Evolutionary conservation across 2,888 invertebrate genomes (phyloP).

Genomic region (Platypus cylindrus): DNA sequence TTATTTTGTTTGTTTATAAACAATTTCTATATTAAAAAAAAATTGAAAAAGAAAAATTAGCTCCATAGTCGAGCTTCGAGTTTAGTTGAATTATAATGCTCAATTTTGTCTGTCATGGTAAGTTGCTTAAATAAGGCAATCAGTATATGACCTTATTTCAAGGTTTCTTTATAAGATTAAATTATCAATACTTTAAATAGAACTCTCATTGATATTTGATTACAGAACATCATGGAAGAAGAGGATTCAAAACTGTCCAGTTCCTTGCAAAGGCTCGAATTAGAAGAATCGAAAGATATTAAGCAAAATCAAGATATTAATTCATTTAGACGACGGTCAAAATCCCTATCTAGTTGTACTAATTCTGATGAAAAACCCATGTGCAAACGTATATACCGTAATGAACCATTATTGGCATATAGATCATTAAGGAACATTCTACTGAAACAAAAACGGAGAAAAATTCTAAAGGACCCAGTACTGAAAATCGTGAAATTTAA

Average conservation of each 20-base stretch:
- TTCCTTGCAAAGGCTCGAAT: slow-evolving; percentile 31
- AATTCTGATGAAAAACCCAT: slow-evolving; percentile 2
- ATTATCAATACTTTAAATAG: slow-evolving; percentile 3
- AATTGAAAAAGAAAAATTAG: slow-evolving; percentile 4
- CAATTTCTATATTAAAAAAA: slow-evolving; percentile 4
- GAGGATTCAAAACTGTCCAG: slow-evolving; percentile 30
- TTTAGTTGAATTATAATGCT: slow-evolving; percentile 9
- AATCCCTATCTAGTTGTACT: slow-evolving; percentile 32
- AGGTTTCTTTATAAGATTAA: too few relatives aligned
- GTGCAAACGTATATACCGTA: too few relatives aligned
- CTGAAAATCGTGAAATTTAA: slow-evolving; percentile 38
- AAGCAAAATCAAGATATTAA: slow-evolving; percentile 18
- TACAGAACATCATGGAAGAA: slow-evolving; percentile 30
- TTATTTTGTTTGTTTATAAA: slow-evolving; percentile 13
- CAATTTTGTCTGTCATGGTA: slow-evolving; percentile 10
- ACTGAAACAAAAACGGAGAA: too few relatives aligned
- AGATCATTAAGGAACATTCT: too few relatives aligned
- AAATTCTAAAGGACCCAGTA: slow-evolving; percentile 44
- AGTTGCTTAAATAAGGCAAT: slow-evolving; percentile 1
- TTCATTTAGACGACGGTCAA: slow-evolving; percentile 31
- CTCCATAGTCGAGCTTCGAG: neutral
- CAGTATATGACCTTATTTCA: slow-evolving; percentile 7
- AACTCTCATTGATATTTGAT: slow-evolving; percentile 11
- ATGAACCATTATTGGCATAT: slow-evolving; percentile 29
- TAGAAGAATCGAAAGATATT: slow-evolving; percentile 22